phyloP scores from a whole-genome alignment of 2,113 vertebrate genomes.

The Mormyrus lacerda region DNA sequence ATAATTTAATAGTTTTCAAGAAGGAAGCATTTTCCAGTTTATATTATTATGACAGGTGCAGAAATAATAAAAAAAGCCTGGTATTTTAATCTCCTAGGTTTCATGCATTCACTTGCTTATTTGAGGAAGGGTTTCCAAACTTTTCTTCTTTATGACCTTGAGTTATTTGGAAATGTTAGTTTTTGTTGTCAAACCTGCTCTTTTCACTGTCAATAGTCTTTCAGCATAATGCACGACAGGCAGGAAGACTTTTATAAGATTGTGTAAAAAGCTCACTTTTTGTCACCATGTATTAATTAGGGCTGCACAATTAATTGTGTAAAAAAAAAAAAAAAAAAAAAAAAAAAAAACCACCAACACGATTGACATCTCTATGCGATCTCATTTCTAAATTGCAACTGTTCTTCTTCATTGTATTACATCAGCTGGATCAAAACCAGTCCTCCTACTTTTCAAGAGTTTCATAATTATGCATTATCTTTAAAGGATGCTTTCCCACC shows the following conservation, averaged over 20 bases:
- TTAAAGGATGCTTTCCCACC: too few relatives aligned
- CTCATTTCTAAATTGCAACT: too few relatives aligned
- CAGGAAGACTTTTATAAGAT: not conserved
- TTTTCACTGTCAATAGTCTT: not conserved
- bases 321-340: too few relatives aligned
- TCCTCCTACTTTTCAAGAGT: too few relatives aligned
- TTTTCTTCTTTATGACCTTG: not conserved
- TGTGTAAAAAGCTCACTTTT: too few relatives aligned
- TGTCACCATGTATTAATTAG: too few relatives aligned
- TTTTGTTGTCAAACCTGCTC: not conserved
- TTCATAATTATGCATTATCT: too few relatives aligned
- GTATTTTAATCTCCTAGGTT: not conserved
- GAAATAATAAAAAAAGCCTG: not conserved
- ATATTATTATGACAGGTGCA: not conserved
- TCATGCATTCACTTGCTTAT: not conserved
- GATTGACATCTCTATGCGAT: too few relatives aligned
- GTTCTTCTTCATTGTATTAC: too few relatives aligned
- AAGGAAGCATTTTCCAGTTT: not conserved
- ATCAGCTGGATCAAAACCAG: too few relatives aligned
- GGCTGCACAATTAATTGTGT: too few relatives aligned
- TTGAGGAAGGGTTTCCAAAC: not conserved
- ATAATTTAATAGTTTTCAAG: not conserved
- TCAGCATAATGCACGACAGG: not conserved
- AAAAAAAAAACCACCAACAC: too few relatives aligned
- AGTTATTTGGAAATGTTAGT: not conserved